A percentile compares a stretch with the other conserved stretches of the same genome.
These are phyloP conservation scores for Morone chrysops DNA, from an alignment of 2,113 vertebrate species.

Conservation along the genomic window DNA sequence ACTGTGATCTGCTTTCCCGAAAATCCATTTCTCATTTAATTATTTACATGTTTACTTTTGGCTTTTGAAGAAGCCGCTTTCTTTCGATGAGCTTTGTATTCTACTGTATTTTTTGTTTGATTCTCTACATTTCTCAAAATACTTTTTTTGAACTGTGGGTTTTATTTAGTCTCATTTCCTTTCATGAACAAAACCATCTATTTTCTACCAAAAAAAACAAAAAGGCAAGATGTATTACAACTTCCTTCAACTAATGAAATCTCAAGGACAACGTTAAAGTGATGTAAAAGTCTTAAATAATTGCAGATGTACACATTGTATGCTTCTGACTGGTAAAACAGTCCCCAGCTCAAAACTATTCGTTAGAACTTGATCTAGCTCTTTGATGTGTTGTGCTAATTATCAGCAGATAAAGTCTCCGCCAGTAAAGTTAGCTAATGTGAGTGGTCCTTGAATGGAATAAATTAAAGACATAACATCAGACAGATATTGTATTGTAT, in stretches of 20 bases:
- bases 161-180: neutral
- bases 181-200: too few species aligned
- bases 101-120: neutral
- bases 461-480: too few species aligned
- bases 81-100: neutral
- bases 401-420: neutral
- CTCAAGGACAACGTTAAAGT: neutral
- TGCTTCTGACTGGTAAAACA: neutral
- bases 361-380: neutral
- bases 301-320: neutral
- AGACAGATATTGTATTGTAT: too few species aligned
- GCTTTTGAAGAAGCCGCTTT: neutral
- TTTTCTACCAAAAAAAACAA: neutral
- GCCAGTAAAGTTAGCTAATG: neutral
- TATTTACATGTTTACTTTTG: neutral
- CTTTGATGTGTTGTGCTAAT: neutral
- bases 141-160: too few species aligned
- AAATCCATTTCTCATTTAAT: neutral
- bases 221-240: neutral
- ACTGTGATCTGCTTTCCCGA: neutral
- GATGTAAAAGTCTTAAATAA: too few species aligned
- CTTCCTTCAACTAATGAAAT: neutral
- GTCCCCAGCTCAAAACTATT: too few species aligned
- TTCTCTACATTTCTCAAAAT: neutral
- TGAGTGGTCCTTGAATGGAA: too few species aligned